These are phyloP conservation scores for Philotrypesis tridentata DNA, from an alignment of 1,140 invertebrate species.

Conservation along the genomic window DNA sequence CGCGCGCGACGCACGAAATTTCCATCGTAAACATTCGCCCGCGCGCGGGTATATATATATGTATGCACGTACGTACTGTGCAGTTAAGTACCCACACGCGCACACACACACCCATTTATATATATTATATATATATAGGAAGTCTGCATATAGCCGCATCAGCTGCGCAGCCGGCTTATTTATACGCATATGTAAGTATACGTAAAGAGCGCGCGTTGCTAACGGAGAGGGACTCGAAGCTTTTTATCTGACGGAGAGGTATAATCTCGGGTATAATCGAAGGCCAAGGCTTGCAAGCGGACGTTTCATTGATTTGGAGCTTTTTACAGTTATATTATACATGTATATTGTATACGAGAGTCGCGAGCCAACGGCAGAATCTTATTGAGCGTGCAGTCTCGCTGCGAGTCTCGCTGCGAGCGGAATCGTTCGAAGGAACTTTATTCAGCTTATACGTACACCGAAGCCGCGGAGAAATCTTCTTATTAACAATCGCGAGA, in stretches of 20 bases:
- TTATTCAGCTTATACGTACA: background rate
- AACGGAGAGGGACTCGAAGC: background rate
- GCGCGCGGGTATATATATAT: background rate
- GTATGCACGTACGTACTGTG: background rate
- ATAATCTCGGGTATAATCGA: background rate
- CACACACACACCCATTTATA: no score
- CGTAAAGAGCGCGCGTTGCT: background rate
- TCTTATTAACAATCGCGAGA: background rate
- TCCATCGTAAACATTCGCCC: constrained; percentile 17
- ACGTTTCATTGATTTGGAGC: background rate
- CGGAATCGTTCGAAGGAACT: background rate
- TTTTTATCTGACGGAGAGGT: no score
- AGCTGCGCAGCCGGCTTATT: no score
- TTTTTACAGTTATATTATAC: constrained; percentile 1
- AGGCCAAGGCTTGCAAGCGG: background rate
- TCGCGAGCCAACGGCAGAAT: background rate
- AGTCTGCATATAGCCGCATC: no score
- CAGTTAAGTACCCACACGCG: no score
- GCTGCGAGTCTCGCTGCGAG: background rate
- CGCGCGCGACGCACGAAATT: background rate
- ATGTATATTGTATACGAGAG: no score
- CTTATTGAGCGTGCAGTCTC: background rate
- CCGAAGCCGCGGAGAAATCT: background rate
- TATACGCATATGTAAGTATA: background rate
- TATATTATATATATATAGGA: no score